Evolutionary conservation across 2,113 vertebrate species (phyloP).

Genomic region (Ochotona curzoniae): DNA sequence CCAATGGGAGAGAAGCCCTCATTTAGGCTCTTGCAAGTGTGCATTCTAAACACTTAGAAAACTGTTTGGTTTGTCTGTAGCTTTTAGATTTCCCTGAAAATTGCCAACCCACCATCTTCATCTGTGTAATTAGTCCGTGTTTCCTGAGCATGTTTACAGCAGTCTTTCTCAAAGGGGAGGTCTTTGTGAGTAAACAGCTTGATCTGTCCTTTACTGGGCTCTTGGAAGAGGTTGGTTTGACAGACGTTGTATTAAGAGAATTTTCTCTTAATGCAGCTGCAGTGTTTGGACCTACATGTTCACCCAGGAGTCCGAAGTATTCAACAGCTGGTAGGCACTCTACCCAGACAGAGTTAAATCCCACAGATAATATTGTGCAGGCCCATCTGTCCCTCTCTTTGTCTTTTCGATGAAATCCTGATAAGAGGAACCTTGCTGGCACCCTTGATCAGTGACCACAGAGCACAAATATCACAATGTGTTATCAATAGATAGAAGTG

Average conservation of each 20-base stretch:
- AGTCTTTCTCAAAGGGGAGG: conserved; percentile 31
- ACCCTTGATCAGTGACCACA: conserved; percentile 58
- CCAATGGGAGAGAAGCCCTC: conserved; percentile 69
- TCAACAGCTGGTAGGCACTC: conserved; percentile 35
- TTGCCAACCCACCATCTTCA: conserved; percentile 46
- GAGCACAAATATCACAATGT: conserved; percentile 59
- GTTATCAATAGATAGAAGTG: conserved; percentile 59
- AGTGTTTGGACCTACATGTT: conserved; percentile 15
- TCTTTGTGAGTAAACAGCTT: conserved; percentile 36
- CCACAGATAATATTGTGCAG: conserved; percentile 13
- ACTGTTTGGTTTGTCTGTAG: conserved; percentile 31
- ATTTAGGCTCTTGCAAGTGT: conserved; percentile 39
- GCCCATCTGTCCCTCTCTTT: conserved; percentile 53
- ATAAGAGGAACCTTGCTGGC: conserved; percentile 54
- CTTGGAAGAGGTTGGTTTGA: conserved; percentile 10
- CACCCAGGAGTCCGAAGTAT: conserved; percentile 34
- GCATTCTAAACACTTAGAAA: conserved; percentile 64
- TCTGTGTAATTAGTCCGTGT: conserved; percentile 62
- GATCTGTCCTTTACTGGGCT: conserved; percentile 14
- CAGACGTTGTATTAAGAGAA: conserved; percentile 6
- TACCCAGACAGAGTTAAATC: conserved; percentile 20
- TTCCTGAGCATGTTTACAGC: conserved; percentile 42
- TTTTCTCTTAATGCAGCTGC: background rate
- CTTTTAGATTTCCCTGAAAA: conserved; percentile 68
- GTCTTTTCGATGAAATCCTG: conserved; percentile 62